These are phyloP conservation scores for Anorthoa munda DNA, from an alignment of 2,888 invertebrate species.

Conservation along the genomic window DNA sequence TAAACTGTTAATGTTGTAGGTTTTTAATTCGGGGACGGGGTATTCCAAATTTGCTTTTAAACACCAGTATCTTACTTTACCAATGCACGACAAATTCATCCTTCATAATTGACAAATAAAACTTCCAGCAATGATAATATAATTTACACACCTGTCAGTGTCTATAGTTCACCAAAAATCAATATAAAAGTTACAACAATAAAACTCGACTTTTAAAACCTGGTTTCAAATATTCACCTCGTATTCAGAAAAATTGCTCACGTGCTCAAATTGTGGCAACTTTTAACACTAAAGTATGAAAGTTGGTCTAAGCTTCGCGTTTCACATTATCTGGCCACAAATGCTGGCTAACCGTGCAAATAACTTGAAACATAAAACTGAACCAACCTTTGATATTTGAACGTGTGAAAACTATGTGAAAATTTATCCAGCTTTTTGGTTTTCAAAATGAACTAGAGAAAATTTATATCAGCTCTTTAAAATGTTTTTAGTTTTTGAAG, in stretches of 20 bases:
- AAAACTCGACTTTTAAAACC: not conserved
- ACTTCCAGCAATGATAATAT: too few relatives aligned
- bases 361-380: constrained; percentile 37
- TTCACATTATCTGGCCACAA: constrained; percentile 25
- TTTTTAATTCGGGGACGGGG: too few relatives aligned
- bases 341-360: constrained; percentile 13
- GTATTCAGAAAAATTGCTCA: constrained; percentile 10
- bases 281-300: constrained; percentile 28
- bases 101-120: too few relatives aligned
- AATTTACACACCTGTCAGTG: not conserved
- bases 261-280: not conserved
- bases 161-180: not conserved
- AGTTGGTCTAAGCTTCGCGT: constrained; percentile 21
- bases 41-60: too few relatives aligned
- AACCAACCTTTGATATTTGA: constrained; percentile 19
- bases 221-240: constrained; percentile 9
- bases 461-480: not conserved
- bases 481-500: not conserved
- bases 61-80: too few relatives aligned
- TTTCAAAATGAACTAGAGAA: not conserved
- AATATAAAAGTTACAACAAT: not conserved
- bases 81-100: too few relatives aligned
- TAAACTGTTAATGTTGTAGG: too few relatives aligned
- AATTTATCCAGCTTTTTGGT: not conserved
- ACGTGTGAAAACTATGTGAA: constrained; percentile 16